Evolutionary conservation across 2,113 vertebrate genomes (phyloP).

Genomic region (Rhinopomastus cyanomelas): DNA sequence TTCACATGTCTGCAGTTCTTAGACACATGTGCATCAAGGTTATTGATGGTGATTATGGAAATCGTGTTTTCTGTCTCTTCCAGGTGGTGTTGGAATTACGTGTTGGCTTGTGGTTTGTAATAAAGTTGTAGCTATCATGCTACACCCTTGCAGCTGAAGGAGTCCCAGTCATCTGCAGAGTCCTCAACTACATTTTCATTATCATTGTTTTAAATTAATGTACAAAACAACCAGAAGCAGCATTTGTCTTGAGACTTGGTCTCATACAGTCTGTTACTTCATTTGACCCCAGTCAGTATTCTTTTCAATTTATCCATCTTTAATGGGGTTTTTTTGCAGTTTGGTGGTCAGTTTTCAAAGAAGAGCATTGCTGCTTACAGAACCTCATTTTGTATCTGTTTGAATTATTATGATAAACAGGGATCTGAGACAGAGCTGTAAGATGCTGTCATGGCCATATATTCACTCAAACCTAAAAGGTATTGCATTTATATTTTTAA

Average conservation of each 20-base stretch:
- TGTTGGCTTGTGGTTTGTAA: constrained; percentile 98
- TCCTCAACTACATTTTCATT: neutral
- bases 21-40: neutral
- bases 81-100: constrained; percentile 96
- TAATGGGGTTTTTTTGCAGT: neutral
- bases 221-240: neutral
- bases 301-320: neutral
- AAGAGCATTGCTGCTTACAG: neutral
- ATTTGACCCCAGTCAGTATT: neutral
- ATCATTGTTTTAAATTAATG: neutral
- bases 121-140: constrained; percentile 91
- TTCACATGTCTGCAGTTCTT: neutral
- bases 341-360: neutral
- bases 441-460: neutral
- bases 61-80: neutral
- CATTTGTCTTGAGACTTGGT: neutral
- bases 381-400: neutral
- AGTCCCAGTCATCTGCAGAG: neutral
- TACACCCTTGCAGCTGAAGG: constrained; percentile 87
- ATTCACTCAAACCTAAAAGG: neutral
- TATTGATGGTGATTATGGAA: neutral
- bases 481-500: neutral
- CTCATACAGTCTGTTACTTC: neutral
- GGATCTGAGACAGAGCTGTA: neutral
- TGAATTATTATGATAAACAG: neutral